Percentiles rank a stretch among this genome's conserved stretches.
Conservation (phyloP, 2,888 invertebrate species). For the Dasypolia templi region DNA sequence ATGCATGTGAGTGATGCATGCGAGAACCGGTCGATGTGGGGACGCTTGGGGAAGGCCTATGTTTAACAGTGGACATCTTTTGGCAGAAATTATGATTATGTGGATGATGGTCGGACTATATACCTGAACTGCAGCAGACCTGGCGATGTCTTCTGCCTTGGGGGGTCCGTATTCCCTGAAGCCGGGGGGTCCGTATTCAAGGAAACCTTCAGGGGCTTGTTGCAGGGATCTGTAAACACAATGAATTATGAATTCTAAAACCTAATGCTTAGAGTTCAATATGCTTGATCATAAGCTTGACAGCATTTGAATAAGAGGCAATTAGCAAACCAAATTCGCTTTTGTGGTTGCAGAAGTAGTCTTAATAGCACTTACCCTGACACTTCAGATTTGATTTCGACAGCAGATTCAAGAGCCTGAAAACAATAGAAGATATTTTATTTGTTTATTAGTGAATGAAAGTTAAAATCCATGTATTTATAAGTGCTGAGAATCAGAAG, state of each 20-base stretch:
- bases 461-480: background rate
- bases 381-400: slow-evolving; percentile 62
- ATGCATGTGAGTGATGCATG: too few species aligned
- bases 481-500: background rate
- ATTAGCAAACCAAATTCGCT: background rate
- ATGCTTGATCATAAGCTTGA: background rate
- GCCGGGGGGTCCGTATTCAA: slow-evolving; percentile 88
- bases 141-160: slow-evolving; percentile 73
- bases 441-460: background rate
- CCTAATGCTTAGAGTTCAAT: background rate
- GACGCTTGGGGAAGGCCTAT: background rate
- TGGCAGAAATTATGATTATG: background rate
- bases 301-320: background rate
- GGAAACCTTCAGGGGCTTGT: slow-evolving; percentile 82
- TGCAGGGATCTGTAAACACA: slow-evolving; percentile 70
- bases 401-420: slow-evolving; percentile 48
- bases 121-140: slow-evolving; percentile 56
- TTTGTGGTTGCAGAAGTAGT: background rate
- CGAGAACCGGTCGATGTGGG: too few species aligned
- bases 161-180: slow-evolving; percentile 87
- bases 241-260: background rate
- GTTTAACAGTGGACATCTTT: background rate
- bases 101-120: background rate
- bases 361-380: slow-evolving; percentile 73
- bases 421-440: background rate